Evolutionary conservation across 2,888 invertebrate genomes (phyloP).

Genomic region (Lamellibrachia satsuma): DNA sequence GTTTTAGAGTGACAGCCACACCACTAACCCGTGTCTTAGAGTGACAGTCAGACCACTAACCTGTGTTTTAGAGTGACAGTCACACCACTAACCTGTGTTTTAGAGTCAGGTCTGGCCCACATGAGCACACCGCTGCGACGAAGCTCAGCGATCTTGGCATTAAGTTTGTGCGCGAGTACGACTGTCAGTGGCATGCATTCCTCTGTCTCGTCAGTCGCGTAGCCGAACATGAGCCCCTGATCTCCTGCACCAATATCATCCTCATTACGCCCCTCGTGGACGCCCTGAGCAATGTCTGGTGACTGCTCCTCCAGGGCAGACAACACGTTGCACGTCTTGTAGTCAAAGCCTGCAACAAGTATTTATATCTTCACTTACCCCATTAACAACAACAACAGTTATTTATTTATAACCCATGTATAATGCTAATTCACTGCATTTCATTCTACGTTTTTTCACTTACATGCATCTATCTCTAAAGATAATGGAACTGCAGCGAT

Average conservation of each 20-base stretch:
- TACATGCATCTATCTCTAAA: too few relatives aligned
- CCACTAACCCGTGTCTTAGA: too few relatives aligned
- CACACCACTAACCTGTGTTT: slow-evolving; percentile 60
- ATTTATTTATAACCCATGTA: too few relatives aligned
- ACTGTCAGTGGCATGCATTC: slow-evolving; percentile 66
- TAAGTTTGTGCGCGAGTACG: slow-evolving; percentile 55
- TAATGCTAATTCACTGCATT: too few relatives aligned
- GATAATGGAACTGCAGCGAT: too few relatives aligned
- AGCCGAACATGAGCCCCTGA: slow-evolving; percentile 66
- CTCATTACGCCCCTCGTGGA: slow-evolving; percentile 73
- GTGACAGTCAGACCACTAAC: too few relatives aligned
- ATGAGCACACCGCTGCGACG: slow-evolving; percentile 58
- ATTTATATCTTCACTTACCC: background rate
- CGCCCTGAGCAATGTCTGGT: slow-evolving; percentile 73
- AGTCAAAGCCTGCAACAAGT: slow-evolving; percentile 80
- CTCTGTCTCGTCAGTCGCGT: slow-evolving; percentile 66
- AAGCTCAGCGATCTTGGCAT: slow-evolving; percentile 62
- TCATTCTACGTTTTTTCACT: too few relatives aligned
- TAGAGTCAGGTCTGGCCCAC: slow-evolving; percentile 66
- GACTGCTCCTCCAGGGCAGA: slow-evolving; percentile 83
- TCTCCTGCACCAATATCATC: slow-evolving; percentile 66
- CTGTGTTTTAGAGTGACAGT: background rate
- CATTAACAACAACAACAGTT: too few relatives aligned
- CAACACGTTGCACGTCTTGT: slow-evolving; percentile 98
- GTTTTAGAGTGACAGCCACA: too few relatives aligned